These are phyloP conservation scores for Malurus splendens DNA, from an alignment of 2,797 vertebrate genomes.

Conservation along the genomic window DNA sequence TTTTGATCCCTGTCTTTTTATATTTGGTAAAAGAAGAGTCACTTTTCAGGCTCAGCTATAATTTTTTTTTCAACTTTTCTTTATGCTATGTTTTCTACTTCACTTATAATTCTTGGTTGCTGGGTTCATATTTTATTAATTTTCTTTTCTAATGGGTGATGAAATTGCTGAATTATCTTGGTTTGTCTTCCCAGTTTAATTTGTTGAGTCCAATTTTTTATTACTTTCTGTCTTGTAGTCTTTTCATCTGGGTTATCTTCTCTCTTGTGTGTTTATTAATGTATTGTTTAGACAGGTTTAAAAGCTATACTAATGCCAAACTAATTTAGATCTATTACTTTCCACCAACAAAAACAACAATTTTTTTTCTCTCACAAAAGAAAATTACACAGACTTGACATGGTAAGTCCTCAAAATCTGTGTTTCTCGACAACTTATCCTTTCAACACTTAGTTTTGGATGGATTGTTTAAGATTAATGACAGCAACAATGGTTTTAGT, in stretches of 20 bases:
- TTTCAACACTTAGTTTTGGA: not conserved
- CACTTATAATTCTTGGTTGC: not conserved
- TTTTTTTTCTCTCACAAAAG: not conserved
- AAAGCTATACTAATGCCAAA: not conserved
- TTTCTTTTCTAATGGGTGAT: not conserved
- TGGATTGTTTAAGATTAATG: not conserved
- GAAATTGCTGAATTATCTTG: not conserved
- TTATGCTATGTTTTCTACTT: not conserved
- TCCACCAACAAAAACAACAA: not conserved
- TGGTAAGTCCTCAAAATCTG: not conserved
- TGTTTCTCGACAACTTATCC: not conserved
- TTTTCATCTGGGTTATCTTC: not conserved
- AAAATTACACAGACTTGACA: not conserved
- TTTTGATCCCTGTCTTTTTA: not conserved
- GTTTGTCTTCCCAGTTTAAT: not conserved
- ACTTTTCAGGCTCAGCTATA: not conserved
- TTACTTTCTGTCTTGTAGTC: not conserved
- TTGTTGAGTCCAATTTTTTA: not conserved
- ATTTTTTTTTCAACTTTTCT: not conserved
- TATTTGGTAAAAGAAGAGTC: not conserved
- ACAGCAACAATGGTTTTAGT: not conserved
- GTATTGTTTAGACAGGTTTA: not conserved
- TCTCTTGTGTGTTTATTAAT: not conserved
- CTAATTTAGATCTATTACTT: slow-evolving; percentile 5
- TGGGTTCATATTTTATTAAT: not conserved